These are phyloP conservation scores for Lithophane ornitopus DNA, from an alignment of 2,888 invertebrate species.

Conservation along the genomic window DNA sequence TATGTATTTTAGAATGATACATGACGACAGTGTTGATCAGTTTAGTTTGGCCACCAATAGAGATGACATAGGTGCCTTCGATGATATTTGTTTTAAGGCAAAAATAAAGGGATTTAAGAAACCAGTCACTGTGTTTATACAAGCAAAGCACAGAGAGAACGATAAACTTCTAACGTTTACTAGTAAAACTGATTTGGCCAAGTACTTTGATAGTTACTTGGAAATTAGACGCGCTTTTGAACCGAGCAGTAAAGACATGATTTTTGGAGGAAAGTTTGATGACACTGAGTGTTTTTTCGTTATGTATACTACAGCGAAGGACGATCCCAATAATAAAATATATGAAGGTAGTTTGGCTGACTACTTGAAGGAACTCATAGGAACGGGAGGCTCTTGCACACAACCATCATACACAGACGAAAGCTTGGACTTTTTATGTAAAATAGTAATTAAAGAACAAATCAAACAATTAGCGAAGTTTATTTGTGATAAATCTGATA, in stretches of 20 bases:
- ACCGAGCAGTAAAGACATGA: conserved; percentile 13
- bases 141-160: conserved; percentile 60
- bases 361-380: conserved; percentile 37
- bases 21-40: conserved; percentile 40
- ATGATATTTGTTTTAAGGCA: conserved; percentile 37
- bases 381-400: conserved; percentile 39
- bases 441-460: conserved; percentile 43
- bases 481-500: conserved; percentile 17
- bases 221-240: conserved; percentile 43
- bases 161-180: conserved; percentile 34
- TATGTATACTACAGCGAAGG: conserved; percentile 57
- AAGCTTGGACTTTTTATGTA: conserved; percentile 39
- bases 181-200: conserved; percentile 31
- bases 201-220: conserved; percentile 51
- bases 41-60: conserved; percentile 61
- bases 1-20: conserved; percentile 47
- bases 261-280: conserved; percentile 41
- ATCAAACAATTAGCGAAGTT: conserved; percentile 37
- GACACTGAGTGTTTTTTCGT: conserved; percentile 52
- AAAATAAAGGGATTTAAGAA: conserved; percentile 32
- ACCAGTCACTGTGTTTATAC: conserved; percentile 52
- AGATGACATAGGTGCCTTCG: conserved; percentile 46
- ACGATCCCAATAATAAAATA: conserved; percentile 23
- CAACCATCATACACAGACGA: conserved; percentile 34
- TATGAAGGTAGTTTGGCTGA: conserved; percentile 5